phyloP scores from a whole-genome alignment of 2,113 vertebrate genomes.

The Macquaria ambigua region DNA sequence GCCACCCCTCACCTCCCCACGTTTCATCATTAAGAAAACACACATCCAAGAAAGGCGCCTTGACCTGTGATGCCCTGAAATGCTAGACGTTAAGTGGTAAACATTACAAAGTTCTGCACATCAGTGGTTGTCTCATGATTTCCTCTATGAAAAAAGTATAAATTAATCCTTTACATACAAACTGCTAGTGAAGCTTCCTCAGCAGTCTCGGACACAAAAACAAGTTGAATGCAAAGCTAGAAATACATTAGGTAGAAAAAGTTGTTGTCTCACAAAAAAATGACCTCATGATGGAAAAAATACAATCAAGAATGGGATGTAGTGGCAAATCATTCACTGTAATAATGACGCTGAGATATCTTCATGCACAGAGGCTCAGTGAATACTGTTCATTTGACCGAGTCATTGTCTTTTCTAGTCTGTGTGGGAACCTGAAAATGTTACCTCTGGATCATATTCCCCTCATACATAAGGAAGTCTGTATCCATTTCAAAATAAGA shows the following conservation, averaged over 20 bases:
- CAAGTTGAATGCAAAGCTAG: conserved; percentile 66
- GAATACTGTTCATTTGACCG: conserved; percentile 51
- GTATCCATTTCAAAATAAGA: conserved; percentile 44
- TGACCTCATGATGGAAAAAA: conserved; percentile 70
- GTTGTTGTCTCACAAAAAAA: conserved; percentile 59
- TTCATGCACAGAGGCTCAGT: conserved; percentile 58
- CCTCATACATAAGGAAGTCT: neutral
- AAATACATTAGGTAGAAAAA: conserved; percentile 76
- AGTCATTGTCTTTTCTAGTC: conserved; percentile 9
- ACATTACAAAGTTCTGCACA: conserved; percentile 76
- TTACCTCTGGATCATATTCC: neutral
- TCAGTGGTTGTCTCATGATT: conserved; percentile 77
- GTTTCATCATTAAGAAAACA: conserved; percentile 77
- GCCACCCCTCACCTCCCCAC: too few species aligned
- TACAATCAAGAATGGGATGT: conserved; percentile 77
- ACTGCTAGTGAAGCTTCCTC: conserved; percentile 54
- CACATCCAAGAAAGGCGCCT: conserved; percentile 71
- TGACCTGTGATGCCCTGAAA: conserved; percentile 79
- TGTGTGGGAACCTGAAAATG: conserved; percentile 32
- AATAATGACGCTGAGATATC: conserved; percentile 44
- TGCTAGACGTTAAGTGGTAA: conserved; percentile 75
- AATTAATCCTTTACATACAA: conserved; percentile 78
- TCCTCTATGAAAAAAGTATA: conserved; percentile 77
- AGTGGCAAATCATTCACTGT: conserved; percentile 59
- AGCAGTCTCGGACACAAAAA: conserved; percentile 70